Evolutionary conservation across 2,888 invertebrate genomes (phyloP).

Genomic region (Acutogordius australiensis): DNA sequence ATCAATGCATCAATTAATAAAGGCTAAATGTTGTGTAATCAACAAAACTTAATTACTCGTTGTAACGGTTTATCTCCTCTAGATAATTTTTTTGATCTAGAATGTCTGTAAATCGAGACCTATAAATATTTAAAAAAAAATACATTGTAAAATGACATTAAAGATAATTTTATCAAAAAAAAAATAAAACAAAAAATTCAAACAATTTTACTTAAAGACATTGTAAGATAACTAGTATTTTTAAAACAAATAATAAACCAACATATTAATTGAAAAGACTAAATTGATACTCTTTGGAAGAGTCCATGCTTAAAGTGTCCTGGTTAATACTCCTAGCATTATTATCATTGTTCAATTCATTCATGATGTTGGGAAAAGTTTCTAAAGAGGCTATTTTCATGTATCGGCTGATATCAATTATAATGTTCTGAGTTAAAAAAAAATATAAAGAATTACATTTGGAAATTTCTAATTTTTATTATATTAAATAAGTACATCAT

Average conservation of each 20-base stretch:
- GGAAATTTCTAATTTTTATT: too few species aligned
- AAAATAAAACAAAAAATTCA: too few species aligned
- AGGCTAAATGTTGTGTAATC: too few species aligned
- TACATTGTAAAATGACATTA: too few species aligned
- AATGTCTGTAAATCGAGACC: background rate
- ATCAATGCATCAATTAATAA: too few species aligned
- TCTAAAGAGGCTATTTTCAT: conserved; percentile 5
- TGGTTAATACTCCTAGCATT: background rate
- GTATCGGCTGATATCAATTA: background rate
- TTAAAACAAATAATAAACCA: too few species aligned
- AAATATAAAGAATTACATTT: too few species aligned
- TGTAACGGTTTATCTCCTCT: conserved; percentile 4
- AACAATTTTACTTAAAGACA: too few species aligned
- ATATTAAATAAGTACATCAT: background rate
- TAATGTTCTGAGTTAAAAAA: background rate
- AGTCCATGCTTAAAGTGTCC: background rate
- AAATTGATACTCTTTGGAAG: conserved; percentile 6
- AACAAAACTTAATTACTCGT: too few species aligned
- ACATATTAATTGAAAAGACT: background rate
- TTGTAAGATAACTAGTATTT: too few species aligned
- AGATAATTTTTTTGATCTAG: conserved; percentile 7
- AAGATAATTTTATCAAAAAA: too few species aligned
- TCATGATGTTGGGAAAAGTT: background rate
- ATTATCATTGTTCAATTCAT: background rate
- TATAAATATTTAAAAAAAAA: too few species aligned